A percentile compares a stretch with the other conserved stretches of the same genome.
These are phyloP conservation scores for Poeciliopsis gracilis DNA, from an alignment of 2,797 vertebrate species.

Conservation along the genomic window DNA sequence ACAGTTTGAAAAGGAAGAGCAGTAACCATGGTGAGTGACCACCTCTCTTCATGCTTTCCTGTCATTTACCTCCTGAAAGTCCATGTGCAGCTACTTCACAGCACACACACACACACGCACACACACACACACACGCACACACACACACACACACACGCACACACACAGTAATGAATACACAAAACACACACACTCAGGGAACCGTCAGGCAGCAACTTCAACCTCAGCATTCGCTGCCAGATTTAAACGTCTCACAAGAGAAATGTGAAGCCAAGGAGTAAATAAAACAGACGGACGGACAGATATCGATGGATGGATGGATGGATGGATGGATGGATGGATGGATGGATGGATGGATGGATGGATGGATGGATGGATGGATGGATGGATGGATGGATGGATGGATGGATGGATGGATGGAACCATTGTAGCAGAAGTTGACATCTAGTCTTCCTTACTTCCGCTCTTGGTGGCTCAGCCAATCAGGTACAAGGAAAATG, in stretches of 20 bases:
- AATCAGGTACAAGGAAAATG: no score
- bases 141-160: no score
- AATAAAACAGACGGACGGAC: no score
- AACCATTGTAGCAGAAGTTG: no score
- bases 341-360: not conserved
- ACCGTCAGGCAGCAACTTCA: conserved; percentile 64
- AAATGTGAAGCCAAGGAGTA: conserved; percentile 49
- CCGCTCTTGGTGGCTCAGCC: no score
- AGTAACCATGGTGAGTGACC: conserved; percentile 79
- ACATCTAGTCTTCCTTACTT: no score
- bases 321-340: not conserved
- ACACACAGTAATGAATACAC: not conserved
- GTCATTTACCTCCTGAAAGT: conserved; percentile 50
- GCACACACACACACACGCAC: conserved; percentile 5
- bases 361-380: no score
- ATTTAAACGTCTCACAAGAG: conserved; percentile 47
- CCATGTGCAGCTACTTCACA: conserved; percentile 54
- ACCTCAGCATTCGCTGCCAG: conserved; percentile 65
- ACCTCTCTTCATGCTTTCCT: conserved; percentile 48
- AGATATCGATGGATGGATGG: not conserved
- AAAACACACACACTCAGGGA: conserved; percentile 30
- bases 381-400: not conserved
- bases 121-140: not conserved
- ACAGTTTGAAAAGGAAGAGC: conserved; percentile 69
- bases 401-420: not conserved